Evolutionary conservation across 2,888 invertebrate genomes (phyloP).

Genomic region (Corbicula japonica): DNA sequence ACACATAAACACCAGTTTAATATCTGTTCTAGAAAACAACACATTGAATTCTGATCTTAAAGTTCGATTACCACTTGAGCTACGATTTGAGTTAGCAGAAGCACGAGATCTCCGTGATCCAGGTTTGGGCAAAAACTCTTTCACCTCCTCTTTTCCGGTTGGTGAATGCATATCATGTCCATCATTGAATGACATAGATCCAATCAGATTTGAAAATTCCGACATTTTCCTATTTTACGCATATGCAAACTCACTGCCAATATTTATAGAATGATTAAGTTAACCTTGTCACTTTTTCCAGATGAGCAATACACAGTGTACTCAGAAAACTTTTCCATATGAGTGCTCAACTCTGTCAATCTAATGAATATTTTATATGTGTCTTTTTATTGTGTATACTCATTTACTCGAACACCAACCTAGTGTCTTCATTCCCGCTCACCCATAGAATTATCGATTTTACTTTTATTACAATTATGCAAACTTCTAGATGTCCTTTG

Average conservation of each 20-base stretch:
- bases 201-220: constrained; percentile 60
- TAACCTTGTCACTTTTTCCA: too few relatives aligned
- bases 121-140: constrained; percentile 48
- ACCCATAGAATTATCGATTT: too few relatives aligned
- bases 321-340: constrained; percentile 27
- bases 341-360: constrained; percentile 22
- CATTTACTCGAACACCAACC: too few relatives aligned
- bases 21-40: too few relatives aligned
- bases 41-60: too few relatives aligned
- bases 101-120: constrained; percentile 50
- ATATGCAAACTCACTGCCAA: not conserved
- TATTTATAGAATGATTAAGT: not conserved
- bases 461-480: too few relatives aligned
- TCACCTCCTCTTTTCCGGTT: constrained; percentile 29
- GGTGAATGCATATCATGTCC: constrained; percentile 45
- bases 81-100: constrained; percentile 28
- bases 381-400: too few relatives aligned
- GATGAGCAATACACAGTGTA: constrained; percentile 4
- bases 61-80: constrained; percentile 22
- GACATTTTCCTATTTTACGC: constrained; percentile 34
- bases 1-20: too few relatives aligned
- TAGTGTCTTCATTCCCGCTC: too few relatives aligned
- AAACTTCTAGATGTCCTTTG: too few relatives aligned
- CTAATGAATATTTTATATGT: constrained; percentile 38
- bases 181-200: constrained; percentile 52